A percentile compares a stretch with the other conserved stretches of the same genome.
Evolutionary conservation across 2,888 invertebrate species (phyloP).

Genomic region (Magallana nippona): DNA sequence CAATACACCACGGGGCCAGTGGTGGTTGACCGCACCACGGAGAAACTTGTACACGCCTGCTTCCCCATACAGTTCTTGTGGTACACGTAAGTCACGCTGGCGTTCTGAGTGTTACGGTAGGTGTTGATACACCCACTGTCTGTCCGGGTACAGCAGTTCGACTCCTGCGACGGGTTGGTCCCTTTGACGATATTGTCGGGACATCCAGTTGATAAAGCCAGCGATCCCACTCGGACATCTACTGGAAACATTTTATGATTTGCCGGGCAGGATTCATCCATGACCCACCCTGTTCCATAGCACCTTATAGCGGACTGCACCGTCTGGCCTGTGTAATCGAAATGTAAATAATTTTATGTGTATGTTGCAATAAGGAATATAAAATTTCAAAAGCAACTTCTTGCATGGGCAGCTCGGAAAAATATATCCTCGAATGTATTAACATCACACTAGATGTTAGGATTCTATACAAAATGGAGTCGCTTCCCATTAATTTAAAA

Average conservation of each 20-base stretch:
- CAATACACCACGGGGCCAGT: not conserved
- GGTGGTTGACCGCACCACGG: not conserved
- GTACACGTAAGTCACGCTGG: not conserved
- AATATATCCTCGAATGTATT: too few species aligned
- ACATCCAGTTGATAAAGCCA: not conserved
- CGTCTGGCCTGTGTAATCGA: not conserved
- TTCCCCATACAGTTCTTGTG: not conserved
- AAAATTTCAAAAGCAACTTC: too few species aligned
- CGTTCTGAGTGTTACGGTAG: not conserved
- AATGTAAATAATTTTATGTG: not conserved
- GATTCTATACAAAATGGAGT: too few species aligned
- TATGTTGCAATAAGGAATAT: too few species aligned
- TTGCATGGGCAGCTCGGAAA: too few species aligned
- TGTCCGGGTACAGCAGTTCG: not conserved
- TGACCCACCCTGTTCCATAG: not conserved
- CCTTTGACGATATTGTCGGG: not conserved
- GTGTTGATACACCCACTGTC: not conserved
- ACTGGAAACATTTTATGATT: conserved; percentile 18
- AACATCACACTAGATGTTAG: too few species aligned
- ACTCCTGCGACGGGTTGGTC: not conserved
- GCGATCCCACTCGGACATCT: not conserved
- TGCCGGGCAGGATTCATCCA: conserved; percentile 8
- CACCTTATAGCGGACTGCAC: not conserved
- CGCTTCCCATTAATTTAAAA: too few species aligned
- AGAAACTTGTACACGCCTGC: not conserved